Evolutionary conservation across 92 coral and sea anemone genomes (phyloP), one percentile per base, ranked within the genome.

Genomic region (Pocillopora meandrina): DNA sequence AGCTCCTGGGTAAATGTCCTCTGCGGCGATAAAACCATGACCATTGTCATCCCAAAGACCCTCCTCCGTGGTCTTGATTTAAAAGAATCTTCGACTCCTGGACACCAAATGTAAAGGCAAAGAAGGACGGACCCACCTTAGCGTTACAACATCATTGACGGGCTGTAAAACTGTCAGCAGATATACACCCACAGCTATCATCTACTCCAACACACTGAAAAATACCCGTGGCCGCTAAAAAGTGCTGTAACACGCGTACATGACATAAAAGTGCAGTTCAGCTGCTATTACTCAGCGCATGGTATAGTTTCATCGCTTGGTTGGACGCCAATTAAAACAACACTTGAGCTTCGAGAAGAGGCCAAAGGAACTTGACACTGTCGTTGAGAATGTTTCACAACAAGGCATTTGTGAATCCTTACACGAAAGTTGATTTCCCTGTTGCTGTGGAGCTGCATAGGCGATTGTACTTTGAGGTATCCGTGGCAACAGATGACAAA

Each of bases 81-180:
- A n/a, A 33, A 89, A 92, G 79, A 86, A 86, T 71, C 80, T 92
- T n/a, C 90, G 91, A 59, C 89, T 92, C 26, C 93, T 88, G 47
- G 93, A 92, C 80, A 87, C 93, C 10, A 85, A 36, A 47, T 92
- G 95, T 57, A 92, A 90, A 31, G 87, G 93, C 12, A 67, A 19
- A 23, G 95, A 92, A 84, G 89, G 86, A 19, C 83, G 75, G 13
- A 81, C 93, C 1, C 95, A 92, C 77, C 89, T 89, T 49, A 74
- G 79, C 76, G 76, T 92, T 58, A 86, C 86, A 31, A 89, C 93
- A n/a, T 72, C 79, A 20, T 89, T 89, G 85, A 83, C 92, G 11
- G 81, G 88, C 16, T 92, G 95, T 80, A 89, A 92, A 59, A 92
- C 95, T 4, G 86, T 87, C n/a, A 85, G 93, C 75, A 89, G 93